These are phyloP conservation scores for Ianthella basta DNA, from an alignment of 37 sponge, comb jelly and placozoan species.

Conservation along the genomic window DNA sequence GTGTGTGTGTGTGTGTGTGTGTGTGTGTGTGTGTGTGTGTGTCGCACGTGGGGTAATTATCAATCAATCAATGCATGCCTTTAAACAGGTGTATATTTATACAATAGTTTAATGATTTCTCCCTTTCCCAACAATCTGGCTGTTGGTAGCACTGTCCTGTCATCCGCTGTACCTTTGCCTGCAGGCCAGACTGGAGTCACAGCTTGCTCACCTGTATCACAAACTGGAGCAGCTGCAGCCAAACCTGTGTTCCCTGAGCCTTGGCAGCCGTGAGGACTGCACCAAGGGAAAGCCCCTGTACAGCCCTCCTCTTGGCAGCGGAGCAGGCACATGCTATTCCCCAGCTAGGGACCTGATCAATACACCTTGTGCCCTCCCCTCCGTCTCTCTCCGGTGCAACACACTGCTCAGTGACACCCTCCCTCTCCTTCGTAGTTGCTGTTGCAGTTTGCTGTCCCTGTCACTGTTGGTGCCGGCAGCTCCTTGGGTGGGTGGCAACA, in stretches of 20 bases:
- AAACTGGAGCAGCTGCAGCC: slow-evolving; percentile 30
- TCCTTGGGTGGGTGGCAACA: slow-evolving; percentile 46
- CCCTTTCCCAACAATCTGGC: background rate
- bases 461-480: slow-evolving; percentile 65
- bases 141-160: background rate
- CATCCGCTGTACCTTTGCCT: background rate
- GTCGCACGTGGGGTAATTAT: too few species aligned
- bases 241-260: slow-evolving; percentile 9
- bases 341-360: background rate
- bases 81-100: too few species aligned
- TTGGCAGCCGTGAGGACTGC: too few species aligned
- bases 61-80: too few species aligned
- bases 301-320: too few species aligned
- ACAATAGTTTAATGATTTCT: background rate
- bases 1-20: too few species aligned
- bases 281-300: too few species aligned
- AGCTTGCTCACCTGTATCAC: slow-evolving; percentile 48
- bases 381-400: background rate
- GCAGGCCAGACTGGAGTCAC: slow-evolving; percentile 57
- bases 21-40: too few species aligned
- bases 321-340: background rate
- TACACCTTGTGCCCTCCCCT: background rate
- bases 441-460: slow-evolving; percentile 49
- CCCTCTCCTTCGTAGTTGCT: slow-evolving; percentile 7
- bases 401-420: background rate